A percentile compares a stretch with the other conserved stretches of the same genome.
phyloP scores from a whole-genome alignment of 1,140 invertebrate species.

The Drosophila willistoni region DNA sequence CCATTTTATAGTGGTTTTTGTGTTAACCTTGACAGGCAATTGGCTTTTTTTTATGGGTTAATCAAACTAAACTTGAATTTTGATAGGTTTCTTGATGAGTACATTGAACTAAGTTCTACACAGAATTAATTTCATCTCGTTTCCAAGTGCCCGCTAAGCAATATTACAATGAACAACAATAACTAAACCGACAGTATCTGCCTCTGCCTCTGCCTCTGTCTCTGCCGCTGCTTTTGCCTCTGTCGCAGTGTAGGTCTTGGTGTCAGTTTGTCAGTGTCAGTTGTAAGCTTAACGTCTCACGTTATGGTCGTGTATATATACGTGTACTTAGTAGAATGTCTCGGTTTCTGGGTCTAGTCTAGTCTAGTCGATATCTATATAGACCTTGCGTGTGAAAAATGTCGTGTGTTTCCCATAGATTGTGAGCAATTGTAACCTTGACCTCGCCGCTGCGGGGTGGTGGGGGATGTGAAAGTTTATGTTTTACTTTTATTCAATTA shows the following conservation, averaged over 20 bases:
- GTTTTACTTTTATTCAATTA: neutral
- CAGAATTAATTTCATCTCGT: neutral
- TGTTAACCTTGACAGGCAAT: slow-evolving; percentile 40
- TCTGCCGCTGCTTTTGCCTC: neutral
- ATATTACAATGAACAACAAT: slow-evolving; percentile 4
- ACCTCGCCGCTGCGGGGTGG: neutral
- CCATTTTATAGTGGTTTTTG: no score
- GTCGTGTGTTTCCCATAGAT: neutral
- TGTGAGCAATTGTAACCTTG: neutral
- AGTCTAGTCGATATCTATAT: neutral
- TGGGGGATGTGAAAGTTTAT: no score
- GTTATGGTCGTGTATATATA: slow-evolving; percentile 30
- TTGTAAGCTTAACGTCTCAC: slow-evolving; percentile 40
- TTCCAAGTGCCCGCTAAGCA: slow-evolving; percentile 8
- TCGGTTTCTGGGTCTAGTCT: slow-evolving; percentile 11
- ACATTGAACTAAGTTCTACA: slow-evolving; percentile 31
- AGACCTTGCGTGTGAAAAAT: neutral
- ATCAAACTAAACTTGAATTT: slow-evolving; percentile 45
- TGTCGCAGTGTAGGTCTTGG: neutral
- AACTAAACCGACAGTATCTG: neutral
- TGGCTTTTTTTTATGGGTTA: slow-evolving; percentile 19
- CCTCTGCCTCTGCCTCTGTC: neutral
- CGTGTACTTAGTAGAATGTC: neutral
- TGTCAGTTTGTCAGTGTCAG: slow-evolving; percentile 25
- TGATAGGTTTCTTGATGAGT: slow-evolving; percentile 28